These are phyloP conservation scores for Ellobius talpinus DNA, from an alignment of 2,113 vertebrate genomes.

Conservation along the genomic window DNA sequence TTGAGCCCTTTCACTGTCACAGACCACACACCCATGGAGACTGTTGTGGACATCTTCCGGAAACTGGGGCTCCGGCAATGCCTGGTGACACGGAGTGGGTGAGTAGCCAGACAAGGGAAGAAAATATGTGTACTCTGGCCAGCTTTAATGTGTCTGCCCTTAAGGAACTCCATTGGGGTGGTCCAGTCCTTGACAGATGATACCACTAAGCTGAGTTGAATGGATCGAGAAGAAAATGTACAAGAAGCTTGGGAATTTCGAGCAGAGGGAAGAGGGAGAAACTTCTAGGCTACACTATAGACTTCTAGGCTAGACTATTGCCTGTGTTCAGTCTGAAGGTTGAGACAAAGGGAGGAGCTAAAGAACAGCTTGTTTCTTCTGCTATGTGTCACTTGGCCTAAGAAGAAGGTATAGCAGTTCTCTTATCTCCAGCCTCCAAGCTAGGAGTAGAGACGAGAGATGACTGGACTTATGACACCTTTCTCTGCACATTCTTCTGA, in stretches of 20 bases:
- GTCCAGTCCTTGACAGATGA: not conserved
- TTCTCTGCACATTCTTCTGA: not conserved
- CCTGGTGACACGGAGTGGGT: constrained; percentile 98
- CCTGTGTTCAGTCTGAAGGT: not conserved
- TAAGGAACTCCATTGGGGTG: not conserved
- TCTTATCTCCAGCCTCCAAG: not conserved
- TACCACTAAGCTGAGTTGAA: not conserved
- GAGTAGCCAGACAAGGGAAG: constrained; percentile 66
- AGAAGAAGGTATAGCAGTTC: not conserved
- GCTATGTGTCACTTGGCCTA: not conserved
- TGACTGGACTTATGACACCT: not conserved
- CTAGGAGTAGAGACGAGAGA: not conserved
- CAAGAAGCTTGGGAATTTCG: not conserved
- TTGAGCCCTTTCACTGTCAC: constrained; percentile 99
- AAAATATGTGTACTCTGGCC: not conserved
- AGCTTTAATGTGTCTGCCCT: not conserved
- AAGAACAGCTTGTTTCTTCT: not conserved
- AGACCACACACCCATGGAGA: constrained; percentile 99
- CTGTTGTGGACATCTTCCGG: constrained; percentile 98
- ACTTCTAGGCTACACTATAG: not conserved
- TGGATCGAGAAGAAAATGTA: not conserved
- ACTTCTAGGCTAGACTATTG: not conserved
- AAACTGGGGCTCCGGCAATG: constrained; percentile 98
- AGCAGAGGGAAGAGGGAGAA: not conserved
- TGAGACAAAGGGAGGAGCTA: not conserved